Base-by-base conservation (phyloP, 37 sponge, comb jelly and placozoan genomes). In the Petrosia ficiformis region DNA sequence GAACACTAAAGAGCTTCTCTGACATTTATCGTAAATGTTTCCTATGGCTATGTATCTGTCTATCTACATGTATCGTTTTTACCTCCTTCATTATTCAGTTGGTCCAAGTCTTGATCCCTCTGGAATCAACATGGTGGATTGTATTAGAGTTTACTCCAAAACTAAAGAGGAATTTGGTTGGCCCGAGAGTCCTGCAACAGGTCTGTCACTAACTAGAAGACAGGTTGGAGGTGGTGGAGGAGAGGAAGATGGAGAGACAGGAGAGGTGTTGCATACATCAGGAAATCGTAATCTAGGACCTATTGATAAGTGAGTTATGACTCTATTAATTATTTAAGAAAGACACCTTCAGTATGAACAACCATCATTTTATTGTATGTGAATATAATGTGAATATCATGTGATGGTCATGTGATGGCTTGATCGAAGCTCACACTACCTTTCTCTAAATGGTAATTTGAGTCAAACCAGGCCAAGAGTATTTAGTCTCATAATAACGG, bases 91-190 rank as follows among this genome's bases (percentile, higher is more conserved):
- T 60, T 52, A 6, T 72, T 5, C 70, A 94, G 94, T 94, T 83
- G 94, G 91, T 42, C 87, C 94, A 65, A 90, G 91, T 76, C 29
- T 42, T 16, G 94, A 94, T 59, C 78, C 94, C 6, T 80, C 80
- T 39, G 91, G 85, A 19, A 71, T 94, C 56, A 94, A 58, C 29
- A 75, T 94, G 35, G 75, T 94, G 16, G 92, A 94, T 65, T 70
- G 74, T 52, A 86, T 94, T 24, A 37, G 56, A 21, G 78, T 94
- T 24, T 94, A 86, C 64, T 72, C 56, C 30, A 82, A 86, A 58
- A 25, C 84, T 39, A 94, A 94, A 63, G 84, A 78, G 10, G 77
- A 41, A 16, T 82, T 89, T 56, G 84, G 90, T 10, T 94, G 91
- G 91, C 83, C 87, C 0, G 91, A 94, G 75, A 68, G 71, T 16